These are phyloP conservation scores for Marcusenius ussheri DNA, from an alignment of 2,113 vertebrate genomes.

Conservation along the genomic window DNA sequence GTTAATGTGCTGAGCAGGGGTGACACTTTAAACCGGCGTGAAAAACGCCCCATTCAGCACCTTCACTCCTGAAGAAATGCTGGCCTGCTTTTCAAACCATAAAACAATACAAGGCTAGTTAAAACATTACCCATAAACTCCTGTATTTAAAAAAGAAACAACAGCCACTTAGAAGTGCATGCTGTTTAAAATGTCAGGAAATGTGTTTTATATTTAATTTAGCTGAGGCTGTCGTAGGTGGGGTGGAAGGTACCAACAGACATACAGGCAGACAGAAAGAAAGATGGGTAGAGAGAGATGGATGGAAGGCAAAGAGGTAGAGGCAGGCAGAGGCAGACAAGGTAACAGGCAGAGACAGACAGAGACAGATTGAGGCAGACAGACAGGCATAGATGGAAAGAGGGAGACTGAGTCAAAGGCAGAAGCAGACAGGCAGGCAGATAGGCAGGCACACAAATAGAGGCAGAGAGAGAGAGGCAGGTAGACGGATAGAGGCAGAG, in stretches of 20 bases:
- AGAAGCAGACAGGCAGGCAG: neutral
- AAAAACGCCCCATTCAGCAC: neutral
- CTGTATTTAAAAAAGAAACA: neutral
- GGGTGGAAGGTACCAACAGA: neutral
- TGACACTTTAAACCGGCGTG: neutral
- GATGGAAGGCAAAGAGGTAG: neutral
- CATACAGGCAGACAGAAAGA: neutral
- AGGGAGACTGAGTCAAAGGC: neutral
- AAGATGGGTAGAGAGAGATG: neutral
- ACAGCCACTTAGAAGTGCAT: neutral
- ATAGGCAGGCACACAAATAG: neutral
- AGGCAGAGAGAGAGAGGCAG: no score
- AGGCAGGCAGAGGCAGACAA: neutral
- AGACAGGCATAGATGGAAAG: neutral
- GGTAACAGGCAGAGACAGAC: neutral
- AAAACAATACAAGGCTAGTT: neutral
- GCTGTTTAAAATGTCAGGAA: neutral
- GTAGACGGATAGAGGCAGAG: neutral
- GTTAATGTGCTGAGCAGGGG: neutral
- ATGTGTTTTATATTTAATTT: constrained; percentile 2
- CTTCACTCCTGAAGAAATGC: neutral
- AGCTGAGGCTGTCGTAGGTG: neutral
- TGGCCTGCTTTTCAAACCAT: neutral
- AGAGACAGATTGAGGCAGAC: neutral
- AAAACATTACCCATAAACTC: neutral